phyloP scores from a whole-genome alignment of 2,888 invertebrate species.

The Drosophila robusta region DNA sequence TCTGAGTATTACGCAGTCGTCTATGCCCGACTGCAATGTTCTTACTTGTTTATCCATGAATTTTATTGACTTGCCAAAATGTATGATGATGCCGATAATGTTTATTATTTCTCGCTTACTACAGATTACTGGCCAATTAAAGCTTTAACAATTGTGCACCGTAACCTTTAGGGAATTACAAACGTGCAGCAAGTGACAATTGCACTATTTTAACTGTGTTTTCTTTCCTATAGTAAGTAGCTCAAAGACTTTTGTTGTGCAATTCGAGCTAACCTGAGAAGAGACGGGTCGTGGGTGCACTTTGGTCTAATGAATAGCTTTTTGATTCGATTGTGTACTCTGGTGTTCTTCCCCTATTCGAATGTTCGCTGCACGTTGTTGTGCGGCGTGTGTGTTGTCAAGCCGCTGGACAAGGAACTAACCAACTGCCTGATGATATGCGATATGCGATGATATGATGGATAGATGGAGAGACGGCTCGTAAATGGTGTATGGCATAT shows the following conservation, averaged over 20 bases:
- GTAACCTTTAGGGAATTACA: slow-evolving; percentile 12
- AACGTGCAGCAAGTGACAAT: background rate
- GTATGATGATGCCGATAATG: background rate
- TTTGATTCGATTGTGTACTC: background rate
- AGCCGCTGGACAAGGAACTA: slow-evolving; percentile 5
- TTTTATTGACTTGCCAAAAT: slow-evolving; percentile 2
- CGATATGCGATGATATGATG: slow-evolving; percentile 14
- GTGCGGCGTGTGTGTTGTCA: too few species aligned
- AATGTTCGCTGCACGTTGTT: background rate
- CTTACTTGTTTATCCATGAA: background rate
- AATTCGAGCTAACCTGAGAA: background rate
- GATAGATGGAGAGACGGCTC: slow-evolving; percentile 1
- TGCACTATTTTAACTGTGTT: background rate
- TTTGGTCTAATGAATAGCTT: slow-evolving; percentile 4
- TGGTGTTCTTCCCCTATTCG: slow-evolving; percentile 10
- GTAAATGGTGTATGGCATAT: slow-evolving; percentile 17
- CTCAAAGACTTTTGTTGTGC: background rate
- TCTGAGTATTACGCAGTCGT: too few species aligned
- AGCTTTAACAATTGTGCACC: background rate
- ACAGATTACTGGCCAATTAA: background rate
- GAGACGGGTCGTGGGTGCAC: background rate
- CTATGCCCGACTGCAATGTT: too few species aligned
- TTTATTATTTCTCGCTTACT: too few species aligned
- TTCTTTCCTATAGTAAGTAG: background rate
- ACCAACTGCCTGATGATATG: slow-evolving; percentile 9